Evolutionary conservation across 2,888 invertebrate species (phyloP), one percentile per base, ranked within the genome.

Genomic region (Nephrotoma appendiculata): DNA sequence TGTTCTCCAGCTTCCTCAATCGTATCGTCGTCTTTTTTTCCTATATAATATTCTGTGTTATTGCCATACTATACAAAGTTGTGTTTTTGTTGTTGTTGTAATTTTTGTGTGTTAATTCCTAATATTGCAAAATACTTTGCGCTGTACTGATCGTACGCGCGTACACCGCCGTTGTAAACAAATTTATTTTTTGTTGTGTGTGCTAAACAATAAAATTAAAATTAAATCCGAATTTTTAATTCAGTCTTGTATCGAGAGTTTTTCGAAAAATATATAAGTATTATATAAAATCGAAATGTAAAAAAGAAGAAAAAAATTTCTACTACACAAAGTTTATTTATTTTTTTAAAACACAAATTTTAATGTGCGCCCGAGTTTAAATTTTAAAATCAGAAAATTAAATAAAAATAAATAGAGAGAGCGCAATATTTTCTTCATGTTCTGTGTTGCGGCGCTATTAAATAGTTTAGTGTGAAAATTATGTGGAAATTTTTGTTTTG

Each of bases 331-430:
- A 52, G 52, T 71, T 71, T 71, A 71, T 71, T 71, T 71, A 71
- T 71, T 71, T 71, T 31, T 31, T 31, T 31, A 31, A 31, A 31
- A 31, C 2, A 31, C 31, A 71, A 71, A 71, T 71, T 71, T 71
- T 31, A 71, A 71, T 71, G 71, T 71, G 87, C 86, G 71, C 83
- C 86, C 83, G 42, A 48, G 41, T 57, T 48, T 83, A 71, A 86
- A 15, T 41, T n/a, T 83, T 19, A 85, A 42, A 42, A 52, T 52
- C n/a, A 52, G 6, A 52, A 52, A 52, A 52, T 15, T 2, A 15
- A 52, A 71, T 71, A 71, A 31, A 31, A 71, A 71, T 71, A 71
- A 71, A 71, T 71, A 71, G 5, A 52, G 15, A 52, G 31, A 31
- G 31, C 31, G 3, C 31, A 31, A 71, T n/a, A n/a, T 31, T 71